These are phyloP conservation scores for Erebia palarica DNA, from an alignment of 2,888 invertebrate species.

Conservation along the genomic window DNA sequence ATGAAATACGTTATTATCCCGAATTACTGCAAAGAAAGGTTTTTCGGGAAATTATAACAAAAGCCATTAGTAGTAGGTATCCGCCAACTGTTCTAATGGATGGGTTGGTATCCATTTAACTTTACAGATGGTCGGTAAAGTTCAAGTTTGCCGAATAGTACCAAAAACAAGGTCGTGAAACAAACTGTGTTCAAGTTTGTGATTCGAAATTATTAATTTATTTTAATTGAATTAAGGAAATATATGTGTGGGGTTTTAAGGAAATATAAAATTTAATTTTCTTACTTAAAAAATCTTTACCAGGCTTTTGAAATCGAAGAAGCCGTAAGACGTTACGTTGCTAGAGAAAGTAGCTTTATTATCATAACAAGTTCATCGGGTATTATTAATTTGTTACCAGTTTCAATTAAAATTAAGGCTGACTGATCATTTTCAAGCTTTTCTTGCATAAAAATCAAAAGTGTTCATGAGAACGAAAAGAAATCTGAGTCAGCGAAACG, in stretches of 20 bases:
- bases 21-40: conserved; percentile 56
- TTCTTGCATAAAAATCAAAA: not conserved
- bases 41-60: conserved; percentile 49
- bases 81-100: conserved; percentile 53
- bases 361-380: no score
- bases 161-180: no score
- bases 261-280: no score
- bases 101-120: not conserved
- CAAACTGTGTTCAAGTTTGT: not conserved
- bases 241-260: no score
- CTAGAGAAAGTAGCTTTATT: no score
- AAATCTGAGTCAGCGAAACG: conserved; percentile 32
- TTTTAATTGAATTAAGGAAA: not conserved
- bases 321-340: no score
- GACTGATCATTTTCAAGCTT: not conserved
- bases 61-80: conserved; percentile 54
- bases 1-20: conserved; percentile 54
- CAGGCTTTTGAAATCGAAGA: no score
- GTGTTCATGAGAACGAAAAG: conserved; percentile 3
- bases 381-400: no score
- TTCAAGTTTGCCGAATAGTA: not conserved
- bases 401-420: no score
- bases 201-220: not conserved
- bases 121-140: not conserved
- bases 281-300: no score